phyloP scores from a whole-genome alignment of 2,113 vertebrate genomes.

The Carollia perspicillata region DNA sequence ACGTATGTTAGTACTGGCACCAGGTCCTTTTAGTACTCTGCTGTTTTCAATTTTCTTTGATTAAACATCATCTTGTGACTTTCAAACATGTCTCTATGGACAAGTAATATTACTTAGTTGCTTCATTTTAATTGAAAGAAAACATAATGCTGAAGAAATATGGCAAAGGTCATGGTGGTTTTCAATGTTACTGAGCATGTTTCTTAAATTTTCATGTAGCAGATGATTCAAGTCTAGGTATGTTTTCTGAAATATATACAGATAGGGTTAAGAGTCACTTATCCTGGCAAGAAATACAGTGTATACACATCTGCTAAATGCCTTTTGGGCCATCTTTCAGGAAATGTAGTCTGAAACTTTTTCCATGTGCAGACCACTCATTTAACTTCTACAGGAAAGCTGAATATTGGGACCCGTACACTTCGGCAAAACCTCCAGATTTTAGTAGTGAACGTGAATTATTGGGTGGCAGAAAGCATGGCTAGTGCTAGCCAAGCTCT shows the following conservation, averaged over 20 bases:
- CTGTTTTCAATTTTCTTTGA: neutral
- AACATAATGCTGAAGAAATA: neutral
- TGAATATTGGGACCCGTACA: neutral
- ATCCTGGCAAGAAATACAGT: neutral
- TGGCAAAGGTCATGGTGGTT: neutral
- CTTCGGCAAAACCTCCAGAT: neutral
- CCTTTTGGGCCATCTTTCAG: neutral
- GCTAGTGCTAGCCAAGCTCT: neutral
- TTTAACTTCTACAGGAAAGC: neutral
- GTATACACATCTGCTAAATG: neutral
- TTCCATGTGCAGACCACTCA: neutral
- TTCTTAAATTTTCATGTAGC: constrained; percentile 23
- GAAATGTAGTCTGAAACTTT: neutral
- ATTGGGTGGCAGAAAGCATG: constrained; percentile 16
- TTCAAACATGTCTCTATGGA: constrained; percentile 22
- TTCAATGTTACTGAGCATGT: neutral
- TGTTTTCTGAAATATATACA: neutral
- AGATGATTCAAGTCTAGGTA: neutral
- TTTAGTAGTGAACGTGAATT: neutral
- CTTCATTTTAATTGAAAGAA: constrained; percentile 33
- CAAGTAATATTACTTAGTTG: neutral
- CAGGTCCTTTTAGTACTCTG: neutral
- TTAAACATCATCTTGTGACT: neutral
- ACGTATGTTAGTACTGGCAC: neutral
- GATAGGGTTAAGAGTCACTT: constrained; percentile 32